Percentiles rank a stretch among this genome's conserved stretches.
Conservation (phyloP, 2,797 vertebrate species). For the Coregonus suidteri region DNA sequence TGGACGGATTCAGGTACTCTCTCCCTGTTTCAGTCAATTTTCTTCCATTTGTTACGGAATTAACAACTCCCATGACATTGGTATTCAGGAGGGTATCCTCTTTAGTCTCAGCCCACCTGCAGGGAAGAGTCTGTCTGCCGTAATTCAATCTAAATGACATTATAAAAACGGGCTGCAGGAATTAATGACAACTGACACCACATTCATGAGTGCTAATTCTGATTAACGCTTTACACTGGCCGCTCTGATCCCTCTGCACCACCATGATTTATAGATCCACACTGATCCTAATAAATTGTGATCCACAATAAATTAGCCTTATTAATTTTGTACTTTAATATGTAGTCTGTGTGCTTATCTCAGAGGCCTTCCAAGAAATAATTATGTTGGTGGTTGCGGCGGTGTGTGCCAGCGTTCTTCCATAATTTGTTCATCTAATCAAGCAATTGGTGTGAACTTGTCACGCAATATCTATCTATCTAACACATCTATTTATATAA, state of each 20-base stretch:
- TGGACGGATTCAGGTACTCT: neutral
- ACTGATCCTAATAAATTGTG: slow-evolving; percentile 51
- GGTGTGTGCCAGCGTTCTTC: neutral
- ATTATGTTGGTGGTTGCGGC: slow-evolving; percentile 13
- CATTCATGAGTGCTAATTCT: slow-evolving; percentile 35
- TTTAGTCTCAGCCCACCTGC: neutral
- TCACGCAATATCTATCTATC: neutral
- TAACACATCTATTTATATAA: neutral
- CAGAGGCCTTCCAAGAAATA: slow-evolving; percentile 23
- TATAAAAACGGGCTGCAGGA: slow-evolving; percentile 15
- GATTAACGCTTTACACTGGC: slow-evolving; percentile 32
- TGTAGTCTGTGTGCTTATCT: slow-evolving; percentile 13
- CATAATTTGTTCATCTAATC: slow-evolving; percentile 25
- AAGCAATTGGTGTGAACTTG: slow-evolving; percentile 7
- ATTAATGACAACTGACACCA: slow-evolving; percentile 44
- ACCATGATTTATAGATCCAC: slow-evolving; percentile 47
- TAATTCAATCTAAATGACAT: slow-evolving; percentile 39
- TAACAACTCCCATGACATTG: slow-evolving; percentile 11
- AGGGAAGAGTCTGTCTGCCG: slow-evolving; percentile 8
- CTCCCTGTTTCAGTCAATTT: neutral
- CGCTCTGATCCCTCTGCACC: slow-evolving; percentile 7
- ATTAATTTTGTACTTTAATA: slow-evolving; percentile 35
- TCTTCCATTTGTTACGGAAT: neutral
- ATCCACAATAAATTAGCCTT: slow-evolving; percentile 34
- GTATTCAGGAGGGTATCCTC: slow-evolving; percentile 26